Evolutionary conservation across 1,140 invertebrate genomes (phyloP).

Genomic region (Saccostrea glomerata): DNA sequence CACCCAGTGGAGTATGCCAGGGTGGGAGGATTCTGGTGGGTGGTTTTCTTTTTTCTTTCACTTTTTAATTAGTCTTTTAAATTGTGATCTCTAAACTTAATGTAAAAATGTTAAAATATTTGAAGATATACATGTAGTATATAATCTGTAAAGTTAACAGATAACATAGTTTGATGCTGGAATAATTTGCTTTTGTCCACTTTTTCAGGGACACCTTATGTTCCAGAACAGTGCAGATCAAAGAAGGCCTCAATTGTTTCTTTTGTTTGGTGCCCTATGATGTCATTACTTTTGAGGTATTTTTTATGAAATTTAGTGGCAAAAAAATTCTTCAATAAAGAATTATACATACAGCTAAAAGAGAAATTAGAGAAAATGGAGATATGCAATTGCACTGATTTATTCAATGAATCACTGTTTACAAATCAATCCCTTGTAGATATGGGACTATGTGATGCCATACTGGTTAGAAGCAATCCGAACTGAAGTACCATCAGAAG

Average conservation of each 20-base stretch:
- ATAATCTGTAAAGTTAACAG: no score
- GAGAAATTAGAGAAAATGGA: no score
- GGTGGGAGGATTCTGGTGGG: constrained; percentile 95
- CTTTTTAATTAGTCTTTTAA: no score
- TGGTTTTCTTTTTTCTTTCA: not conserved
- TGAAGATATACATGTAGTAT: no score
- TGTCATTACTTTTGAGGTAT: constrained; percentile 93
- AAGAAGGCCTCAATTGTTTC: constrained; percentile 89
- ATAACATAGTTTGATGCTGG: no score
- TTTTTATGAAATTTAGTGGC: not conserved
- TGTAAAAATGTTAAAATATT: no score
- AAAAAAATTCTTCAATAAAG: not conserved
- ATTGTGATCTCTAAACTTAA: no score
- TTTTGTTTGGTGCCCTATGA: constrained; percentile 99
- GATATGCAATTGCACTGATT: no score
- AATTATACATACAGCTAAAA: not conserved
- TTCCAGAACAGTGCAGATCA: constrained; percentile 93
- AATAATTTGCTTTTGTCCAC: no score
- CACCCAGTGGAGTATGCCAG: constrained; percentile 93
- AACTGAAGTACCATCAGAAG: constrained; percentile 95
- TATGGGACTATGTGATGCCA: constrained; percentile 99
- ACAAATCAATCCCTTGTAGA: constrained; percentile 63
- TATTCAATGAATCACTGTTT: no score
- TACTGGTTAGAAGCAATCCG: constrained; percentile 99
- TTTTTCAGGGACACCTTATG: constrained; percentile 89